Percentiles rank a stretch among this genome's conserved stretches.
Evolutionary conservation across 2,888 invertebrate species (phyloP).

Genomic region (Dorcus hopei): DNA sequence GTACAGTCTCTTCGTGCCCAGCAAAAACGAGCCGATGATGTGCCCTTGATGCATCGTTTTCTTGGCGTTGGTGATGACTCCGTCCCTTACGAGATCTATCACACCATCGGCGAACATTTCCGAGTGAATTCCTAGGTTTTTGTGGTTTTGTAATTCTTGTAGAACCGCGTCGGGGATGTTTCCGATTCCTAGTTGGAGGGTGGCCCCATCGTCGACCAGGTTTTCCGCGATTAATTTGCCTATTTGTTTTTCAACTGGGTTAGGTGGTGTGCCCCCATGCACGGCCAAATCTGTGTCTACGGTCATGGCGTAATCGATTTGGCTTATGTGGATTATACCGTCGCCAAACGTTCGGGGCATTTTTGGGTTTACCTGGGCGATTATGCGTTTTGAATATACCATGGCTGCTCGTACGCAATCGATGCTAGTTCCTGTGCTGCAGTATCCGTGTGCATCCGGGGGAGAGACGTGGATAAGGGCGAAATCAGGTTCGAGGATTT

Average conservation of each 20-base stretch:
- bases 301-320: conserved; percentile 59
- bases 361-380: conserved; percentile 56
- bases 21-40: conserved; percentile 57
- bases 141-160: conserved; percentile 54
- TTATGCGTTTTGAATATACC: conserved; percentile 55
- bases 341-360: conserved; percentile 64
- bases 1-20: conserved; percentile 59
- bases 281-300: conserved; percentile 48
- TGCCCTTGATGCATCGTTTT: conserved; percentile 58
- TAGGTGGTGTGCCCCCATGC: conserved; percentile 43
- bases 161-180: conserved; percentile 63
- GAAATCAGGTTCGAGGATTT: conserved; percentile 56
- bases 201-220: conserved; percentile 60
- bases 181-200: conserved; percentile 64
- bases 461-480: conserved; percentile 53
- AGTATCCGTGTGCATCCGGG: conserved; percentile 62
- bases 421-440: conserved; percentile 60
- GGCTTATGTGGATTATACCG: conserved; percentile 58
- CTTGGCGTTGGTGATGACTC: conserved; percentile 58
- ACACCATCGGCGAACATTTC: conserved; percentile 65
- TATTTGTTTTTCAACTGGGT: conserved; percentile 54
- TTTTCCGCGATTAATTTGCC: conserved; percentile 61
- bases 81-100: conserved; percentile 57
- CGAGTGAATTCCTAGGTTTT: conserved; percentile 62
- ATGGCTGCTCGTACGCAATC: conserved; percentile 60